These are phyloP conservation scores for Brachyptera putata DNA, from an alignment of 2,888 invertebrate species.

Conservation along the genomic window DNA sequence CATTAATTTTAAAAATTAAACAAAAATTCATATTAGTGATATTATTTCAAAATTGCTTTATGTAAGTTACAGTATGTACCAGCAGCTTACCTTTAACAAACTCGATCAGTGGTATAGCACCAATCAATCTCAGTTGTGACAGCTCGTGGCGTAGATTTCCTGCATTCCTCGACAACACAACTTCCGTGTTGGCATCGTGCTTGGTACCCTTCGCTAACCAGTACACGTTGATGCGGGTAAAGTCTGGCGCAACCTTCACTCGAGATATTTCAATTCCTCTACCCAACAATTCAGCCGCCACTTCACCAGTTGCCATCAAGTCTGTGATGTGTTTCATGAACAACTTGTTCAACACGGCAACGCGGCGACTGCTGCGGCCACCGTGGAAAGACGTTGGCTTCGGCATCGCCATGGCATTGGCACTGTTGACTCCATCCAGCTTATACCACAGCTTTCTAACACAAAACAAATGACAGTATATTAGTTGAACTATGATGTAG, in stretches of 20 bases:
- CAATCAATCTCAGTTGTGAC: conserved; percentile 67
- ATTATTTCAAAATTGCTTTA: no score
- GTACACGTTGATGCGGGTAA: conserved; percentile 62
- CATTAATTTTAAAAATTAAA: no score
- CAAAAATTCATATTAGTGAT: no score
- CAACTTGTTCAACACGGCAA: conserved; percentile 68
- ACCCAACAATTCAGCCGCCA: conserved; percentile 57
- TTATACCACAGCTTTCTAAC: conserved; percentile 21
- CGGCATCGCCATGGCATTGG: not conserved
- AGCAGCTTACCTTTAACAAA: conserved; percentile 63
- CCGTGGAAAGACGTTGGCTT: not conserved
- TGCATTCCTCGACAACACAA: conserved; percentile 52
- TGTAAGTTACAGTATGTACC: no score
- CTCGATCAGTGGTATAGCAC: conserved; percentile 65
- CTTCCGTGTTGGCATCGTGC: conserved; percentile 51
- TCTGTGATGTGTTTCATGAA: conserved; percentile 80
- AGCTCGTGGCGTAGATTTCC: conserved; percentile 65
- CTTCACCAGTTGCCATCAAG: conserved; percentile 67
- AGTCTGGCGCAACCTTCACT: conserved; percentile 63
- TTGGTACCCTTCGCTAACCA: conserved; percentile 53
- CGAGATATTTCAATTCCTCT: conserved; percentile 68
- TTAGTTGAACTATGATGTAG: no score
- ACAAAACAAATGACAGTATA: no score
- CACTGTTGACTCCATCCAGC: not conserved
- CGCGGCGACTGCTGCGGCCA: conserved; percentile 45